These are phyloP conservation scores for Pegea sp. DNA, from an alignment of 23 tunicate genomes.

Conservation along the genomic window DNA sequence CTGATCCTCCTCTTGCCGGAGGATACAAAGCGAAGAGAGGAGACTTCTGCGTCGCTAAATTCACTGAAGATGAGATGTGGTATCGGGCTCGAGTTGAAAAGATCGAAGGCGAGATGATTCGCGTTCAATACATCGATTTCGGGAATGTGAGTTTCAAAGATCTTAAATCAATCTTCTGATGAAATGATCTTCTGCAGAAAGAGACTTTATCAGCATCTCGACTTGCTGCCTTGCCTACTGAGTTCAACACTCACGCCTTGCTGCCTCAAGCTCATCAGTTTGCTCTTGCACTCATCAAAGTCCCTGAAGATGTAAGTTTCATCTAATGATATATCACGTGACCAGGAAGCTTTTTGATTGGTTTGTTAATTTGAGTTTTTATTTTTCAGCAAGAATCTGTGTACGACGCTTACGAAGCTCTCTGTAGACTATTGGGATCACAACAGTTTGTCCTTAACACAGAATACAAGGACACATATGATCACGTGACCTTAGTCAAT, in stretches of 20 bases:
- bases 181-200: conserved; percentile 20
- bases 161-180: neutral
- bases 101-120: conserved; percentile 23
- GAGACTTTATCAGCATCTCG: conserved; percentile 27
- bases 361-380: too few species aligned
- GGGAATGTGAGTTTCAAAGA: conserved; percentile 56
- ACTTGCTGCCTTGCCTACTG: conserved; percentile 50
- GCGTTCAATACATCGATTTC: conserved; percentile 68
- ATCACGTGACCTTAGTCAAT: conserved; percentile 34
- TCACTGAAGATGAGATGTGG: conserved; percentile 66
- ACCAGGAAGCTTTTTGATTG: too few species aligned
- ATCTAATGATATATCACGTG: too few species aligned
- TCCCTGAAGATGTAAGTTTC: conserved; percentile 85
- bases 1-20: conserved; percentile 80
- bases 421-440: conserved; percentile 30
- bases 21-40: conserved; percentile 44
- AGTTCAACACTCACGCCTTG: conserved; percentile 53
- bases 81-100: conserved; percentile 81
- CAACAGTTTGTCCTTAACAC: conserved; percentile 30
- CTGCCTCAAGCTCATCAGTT: conserved; percentile 76
- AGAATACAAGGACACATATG: conserved; percentile 60
- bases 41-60: conserved; percentile 53
- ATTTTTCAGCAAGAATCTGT: conserved; percentile 25
- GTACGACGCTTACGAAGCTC: conserved; percentile 34
- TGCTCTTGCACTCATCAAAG: conserved; percentile 52